phyloP scores from a whole-genome alignment of 1,140 invertebrate genomes.

The Apocrypta bakeri region DNA sequence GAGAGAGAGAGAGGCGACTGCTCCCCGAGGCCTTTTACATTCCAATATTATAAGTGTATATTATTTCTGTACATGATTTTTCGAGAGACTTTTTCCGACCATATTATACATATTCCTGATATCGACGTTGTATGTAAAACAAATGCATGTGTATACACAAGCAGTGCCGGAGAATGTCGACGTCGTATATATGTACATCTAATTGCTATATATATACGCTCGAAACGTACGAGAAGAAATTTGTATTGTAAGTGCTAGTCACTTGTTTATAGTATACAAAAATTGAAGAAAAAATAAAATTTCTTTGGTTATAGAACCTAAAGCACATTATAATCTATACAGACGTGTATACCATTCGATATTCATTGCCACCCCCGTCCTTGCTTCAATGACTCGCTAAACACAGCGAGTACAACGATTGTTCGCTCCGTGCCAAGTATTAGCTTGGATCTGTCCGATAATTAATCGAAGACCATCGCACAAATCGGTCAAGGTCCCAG shows the following conservation, averaged over 20 bases:
- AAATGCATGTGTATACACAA: neutral
- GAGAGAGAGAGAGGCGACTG: constrained; percentile 3
- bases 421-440: neutral
- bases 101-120: neutral
- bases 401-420: neutral
- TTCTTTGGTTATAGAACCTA: constrained; percentile 32
- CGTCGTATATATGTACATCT: neutral
- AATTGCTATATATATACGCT: neutral
- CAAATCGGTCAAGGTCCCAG: neutral
- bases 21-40: constrained; percentile 43
- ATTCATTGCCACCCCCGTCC: no score
- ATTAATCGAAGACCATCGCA: neutral
- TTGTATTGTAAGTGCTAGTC: constrained; percentile 71
- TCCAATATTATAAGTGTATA: constrained; percentile 42
- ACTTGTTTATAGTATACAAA: constrained; percentile 65
- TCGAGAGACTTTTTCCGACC: constrained; percentile 33
- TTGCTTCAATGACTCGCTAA: neutral
- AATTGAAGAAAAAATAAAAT: constrained; percentile 60
- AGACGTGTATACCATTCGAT: neutral
- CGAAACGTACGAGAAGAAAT: constrained; percentile 26
- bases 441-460: neutral
- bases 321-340: neutral
- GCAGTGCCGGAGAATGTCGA: neutral
- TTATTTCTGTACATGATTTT: constrained; percentile 49
- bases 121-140: neutral